Evolutionary conservation across 2,113 vertebrate species (phyloP).

Genomic region (Hypocryptadius cinnamomeus): DNA sequence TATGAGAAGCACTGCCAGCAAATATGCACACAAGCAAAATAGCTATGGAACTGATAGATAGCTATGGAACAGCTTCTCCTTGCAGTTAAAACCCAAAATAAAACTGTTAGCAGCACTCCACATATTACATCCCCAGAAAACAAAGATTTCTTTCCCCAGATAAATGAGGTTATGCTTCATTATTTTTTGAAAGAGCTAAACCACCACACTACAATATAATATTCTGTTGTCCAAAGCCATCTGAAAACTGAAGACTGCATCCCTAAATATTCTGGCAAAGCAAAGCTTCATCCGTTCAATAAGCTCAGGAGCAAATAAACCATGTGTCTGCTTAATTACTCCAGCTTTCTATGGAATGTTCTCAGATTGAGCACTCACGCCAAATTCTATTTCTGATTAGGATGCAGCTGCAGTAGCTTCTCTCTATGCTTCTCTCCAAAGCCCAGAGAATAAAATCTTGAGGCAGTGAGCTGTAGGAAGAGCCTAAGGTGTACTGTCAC

Average conservation of each 20-base stretch:
- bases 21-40: not conserved
- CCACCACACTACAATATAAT: not conserved
- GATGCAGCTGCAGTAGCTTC: not conserved
- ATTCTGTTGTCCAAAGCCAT: not conserved
- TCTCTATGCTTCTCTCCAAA: not conserved
- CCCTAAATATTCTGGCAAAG: not conserved
- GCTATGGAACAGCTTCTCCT: not conserved
- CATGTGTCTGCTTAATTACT: not conserved
- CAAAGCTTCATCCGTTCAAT: rapidly evolving
- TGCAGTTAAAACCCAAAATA: not conserved
- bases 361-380: not conserved
- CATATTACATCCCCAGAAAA: not conserved
- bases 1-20: not conserved
- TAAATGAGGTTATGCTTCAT: not conserved
- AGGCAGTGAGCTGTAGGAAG: not conserved
- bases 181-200: not conserved
- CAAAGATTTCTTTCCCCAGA: not conserved
- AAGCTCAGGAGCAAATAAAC: not conserved
- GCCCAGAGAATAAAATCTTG: not conserved
- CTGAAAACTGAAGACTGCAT: not conserved
- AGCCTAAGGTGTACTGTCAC: not conserved
- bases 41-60: not conserved
- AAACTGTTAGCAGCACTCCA: not conserved
- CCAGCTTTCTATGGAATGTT: not conserved
- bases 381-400: not conserved